Base-by-base conservation (phyloP, 2,888 invertebrate species). In the Ectemnius cavifrons region DNA sequence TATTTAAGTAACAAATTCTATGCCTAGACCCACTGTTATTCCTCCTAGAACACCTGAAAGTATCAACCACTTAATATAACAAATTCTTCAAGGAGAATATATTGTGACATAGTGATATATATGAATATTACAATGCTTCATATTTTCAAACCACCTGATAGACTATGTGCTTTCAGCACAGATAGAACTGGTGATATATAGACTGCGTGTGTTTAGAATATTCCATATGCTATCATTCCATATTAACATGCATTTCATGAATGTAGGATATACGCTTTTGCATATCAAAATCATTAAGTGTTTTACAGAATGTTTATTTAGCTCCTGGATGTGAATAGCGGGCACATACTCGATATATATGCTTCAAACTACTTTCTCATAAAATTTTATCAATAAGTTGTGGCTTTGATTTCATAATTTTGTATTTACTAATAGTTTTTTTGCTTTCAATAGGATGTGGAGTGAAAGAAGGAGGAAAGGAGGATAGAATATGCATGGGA, bases 361-460 rank as follows among this genome's bases (percentile, higher is more conserved):
- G 82, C 81, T 78, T 83, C 78, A 67, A 63, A 79, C 77, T 82
- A 79, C 77, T 78, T 52, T 65, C 56, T 73, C 63, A 80, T 76
- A 73, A 80, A 67, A 78, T 82, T 75, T 73, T 75, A 77, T 80
- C 71, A 75, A 81, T 78, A 75, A 75, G 67, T 83, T 81, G 77
- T 80, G 66, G 68, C 77, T 84, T 79, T 84, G 56, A 84, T 83
- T 80, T 84, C 61, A 82, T 87, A 69, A 82, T 85, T 87, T 86
- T 85, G 80, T 86, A 89, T 85, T 87, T 89, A 90, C 90, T 90
- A 90, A 90, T 90, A 90, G 90, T 84, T 87, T 89, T 52, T 90
- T 90, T 90, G 88, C 89, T 90, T 90, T 90, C 82, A 90, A 86
- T 89, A 90, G 89, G 89, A 83, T 85, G 79, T 87, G 88, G 83